These are phyloP conservation scores for Helogale parvula DNA, from an alignment of 2,113 vertebrate genomes.

Conservation along the genomic window DNA sequence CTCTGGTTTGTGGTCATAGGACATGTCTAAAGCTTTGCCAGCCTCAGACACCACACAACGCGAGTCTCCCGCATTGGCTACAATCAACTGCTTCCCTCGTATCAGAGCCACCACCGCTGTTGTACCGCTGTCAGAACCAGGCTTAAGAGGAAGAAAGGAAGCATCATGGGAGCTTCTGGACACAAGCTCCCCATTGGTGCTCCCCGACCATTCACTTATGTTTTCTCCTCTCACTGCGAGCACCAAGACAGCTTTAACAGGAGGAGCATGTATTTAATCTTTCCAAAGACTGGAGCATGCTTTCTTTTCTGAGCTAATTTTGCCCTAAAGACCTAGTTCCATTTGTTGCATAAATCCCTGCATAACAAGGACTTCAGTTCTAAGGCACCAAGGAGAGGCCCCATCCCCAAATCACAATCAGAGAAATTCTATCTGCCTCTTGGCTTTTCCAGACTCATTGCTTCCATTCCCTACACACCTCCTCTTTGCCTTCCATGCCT, in stretches of 20 bases:
- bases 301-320: background rate
- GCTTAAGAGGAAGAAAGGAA: conserved; percentile 83
- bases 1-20: conserved; percentile 98
- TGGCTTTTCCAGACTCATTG: background rate
- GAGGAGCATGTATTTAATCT: background rate
- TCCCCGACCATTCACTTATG: background rate
- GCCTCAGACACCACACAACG: conserved; percentile 97
- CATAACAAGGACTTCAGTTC: background rate
- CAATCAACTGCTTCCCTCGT: conserved; percentile 96
- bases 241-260: conserved; percentile 24
- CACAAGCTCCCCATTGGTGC: background rate
- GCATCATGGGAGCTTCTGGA: background rate
- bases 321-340: background rate
- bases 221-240: background rate
- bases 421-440: background rate
- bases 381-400: background rate
- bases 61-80: conserved; percentile 98
- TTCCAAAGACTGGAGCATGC: background rate
- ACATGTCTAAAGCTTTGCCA: conserved; percentile 97
- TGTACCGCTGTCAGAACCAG: conserved; percentile 97
- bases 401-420: background rate
- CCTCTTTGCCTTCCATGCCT: conserved; percentile 99
- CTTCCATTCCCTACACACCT: conserved; percentile 85
- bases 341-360: background rate
- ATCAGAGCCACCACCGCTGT: conserved; percentile 97